A percentile compares a stretch with the other conserved stretches of the same genome.
Evolutionary conservation across 1,140 invertebrate genomes (phyloP).

Genomic region (Anoplolepis gracilipes): DNA sequence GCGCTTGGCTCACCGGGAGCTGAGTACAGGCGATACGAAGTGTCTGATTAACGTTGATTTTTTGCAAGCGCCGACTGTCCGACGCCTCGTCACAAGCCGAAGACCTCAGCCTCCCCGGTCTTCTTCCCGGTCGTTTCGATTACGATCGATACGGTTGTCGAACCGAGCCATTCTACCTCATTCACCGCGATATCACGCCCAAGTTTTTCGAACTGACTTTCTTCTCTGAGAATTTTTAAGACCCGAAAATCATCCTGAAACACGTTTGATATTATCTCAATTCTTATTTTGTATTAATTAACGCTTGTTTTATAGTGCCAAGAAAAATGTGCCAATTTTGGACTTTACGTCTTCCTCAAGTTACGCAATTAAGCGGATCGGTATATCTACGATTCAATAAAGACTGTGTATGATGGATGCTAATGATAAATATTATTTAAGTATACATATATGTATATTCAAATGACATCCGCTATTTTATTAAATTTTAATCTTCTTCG

Average conservation of each 20-base stretch:
- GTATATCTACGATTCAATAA: not conserved
- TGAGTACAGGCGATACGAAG: slow-evolving; percentile 80
- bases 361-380: not conserved
- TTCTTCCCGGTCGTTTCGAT: slow-evolving; percentile 71
- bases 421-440: not conserved
- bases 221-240: slow-evolving; percentile 13
- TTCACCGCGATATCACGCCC: slow-evolving; percentile 42
- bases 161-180: slow-evolving; percentile 39
- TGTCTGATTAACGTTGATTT: slow-evolving; percentile 82
- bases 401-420: not conserved
- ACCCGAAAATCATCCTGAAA: slow-evolving; percentile 4
- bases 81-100: slow-evolving; percentile 78
- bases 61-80: slow-evolving; percentile 73
- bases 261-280: not conserved
- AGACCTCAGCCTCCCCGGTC: slow-evolving; percentile 60
- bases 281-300: slow-evolving; percentile 16
- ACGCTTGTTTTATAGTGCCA: not conserved
- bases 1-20: slow-evolving; percentile 75
- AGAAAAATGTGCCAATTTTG: not conserved
- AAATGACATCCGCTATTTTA: not conserved
- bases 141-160: slow-evolving; percentile 73
- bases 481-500: not conserved
- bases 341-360: not conserved
- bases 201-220: slow-evolving; percentile 18
- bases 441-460: not conserved